Evolutionary conservation across 2,888 invertebrate genomes (phyloP).

Genomic region (Mamestra brassicae): DNA sequence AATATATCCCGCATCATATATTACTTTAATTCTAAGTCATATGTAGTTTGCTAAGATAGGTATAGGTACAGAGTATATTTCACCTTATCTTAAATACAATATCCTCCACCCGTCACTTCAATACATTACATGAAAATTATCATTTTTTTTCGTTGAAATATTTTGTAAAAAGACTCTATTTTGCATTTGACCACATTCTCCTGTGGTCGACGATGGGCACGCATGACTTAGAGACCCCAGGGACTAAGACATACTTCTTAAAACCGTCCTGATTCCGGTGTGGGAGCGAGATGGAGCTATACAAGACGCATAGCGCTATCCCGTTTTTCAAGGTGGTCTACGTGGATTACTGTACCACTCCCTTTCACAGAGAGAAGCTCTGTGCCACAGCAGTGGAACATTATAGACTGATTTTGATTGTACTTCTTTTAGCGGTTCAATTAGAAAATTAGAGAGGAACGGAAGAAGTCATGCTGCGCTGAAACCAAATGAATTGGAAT

Average conservation of each 20-base stretch:
- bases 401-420: no score
- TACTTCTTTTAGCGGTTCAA: no score
- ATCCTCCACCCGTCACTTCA: conserved; percentile 61
- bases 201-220: neutral
- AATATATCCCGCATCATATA: conserved; percentile 76
- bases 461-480: neutral
- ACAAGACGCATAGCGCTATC: neutral
- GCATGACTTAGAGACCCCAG: neutral
- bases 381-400: neutral
- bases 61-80: conserved; percentile 86
- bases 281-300: neutral
- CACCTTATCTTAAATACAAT: conserved; percentile 70
- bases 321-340: neutral
- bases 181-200: neutral
- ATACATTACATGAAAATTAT: conserved; percentile 46
- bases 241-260: neutral
- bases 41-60: conserved; percentile 79
- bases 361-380: neutral
- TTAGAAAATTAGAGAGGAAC: no score
- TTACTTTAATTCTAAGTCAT: conserved; percentile 81
- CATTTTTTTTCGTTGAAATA: conserved; percentile 29
- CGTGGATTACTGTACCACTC: no score
- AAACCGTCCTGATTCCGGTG: neutral
- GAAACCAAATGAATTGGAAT: no score
- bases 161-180: conserved; percentile 36